A percentile compares a stretch with the other conserved stretches of the same genome.
Conservation (phyloP, 1,140 invertebrate species). For the Eufriesea mexicana region DNA sequence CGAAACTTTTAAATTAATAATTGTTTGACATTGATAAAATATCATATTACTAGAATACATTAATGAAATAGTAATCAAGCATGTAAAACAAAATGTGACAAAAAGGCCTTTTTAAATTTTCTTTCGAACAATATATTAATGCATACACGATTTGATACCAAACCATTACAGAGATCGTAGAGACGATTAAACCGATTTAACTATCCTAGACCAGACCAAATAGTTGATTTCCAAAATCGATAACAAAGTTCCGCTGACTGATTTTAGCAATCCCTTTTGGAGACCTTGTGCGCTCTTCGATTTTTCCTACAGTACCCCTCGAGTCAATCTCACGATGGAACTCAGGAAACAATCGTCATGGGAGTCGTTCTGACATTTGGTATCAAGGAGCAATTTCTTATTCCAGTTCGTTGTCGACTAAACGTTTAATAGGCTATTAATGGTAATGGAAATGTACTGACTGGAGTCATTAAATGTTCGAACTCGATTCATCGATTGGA, state of each 20-base stretch:
- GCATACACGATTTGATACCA: too few relatives aligned
- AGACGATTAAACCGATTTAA: conserved; percentile 60
- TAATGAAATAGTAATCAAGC: too few relatives aligned
- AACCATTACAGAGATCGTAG: conserved; percentile 45
- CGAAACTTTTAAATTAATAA: too few relatives aligned
- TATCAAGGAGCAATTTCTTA: not conserved
- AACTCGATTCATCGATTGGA: conserved; percentile 6
- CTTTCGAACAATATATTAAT: not conserved
- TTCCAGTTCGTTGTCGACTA: not conserved
- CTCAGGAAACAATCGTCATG: too few relatives aligned
- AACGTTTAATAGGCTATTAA: not conserved
- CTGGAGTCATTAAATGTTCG: not conserved
- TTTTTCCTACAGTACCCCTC: not conserved
- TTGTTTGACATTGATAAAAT: too few relatives aligned
- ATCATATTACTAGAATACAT: too few relatives aligned
- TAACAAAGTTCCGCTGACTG: conserved; percentile 22
- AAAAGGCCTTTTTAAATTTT: too few relatives aligned
- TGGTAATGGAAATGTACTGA: not conserved
- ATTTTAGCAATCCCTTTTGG: not conserved
- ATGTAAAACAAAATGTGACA: too few relatives aligned
- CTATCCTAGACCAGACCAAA: conserved; percentile 32
- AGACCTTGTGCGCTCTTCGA: too few relatives aligned
- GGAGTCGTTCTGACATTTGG: not conserved
- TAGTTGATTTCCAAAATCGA: conserved; percentile 64
- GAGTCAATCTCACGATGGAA: not conserved